Evolutionary conservation across 2,797 vertebrate species (phyloP).

Genomic region (Gadopsis marmoratus): DNA sequence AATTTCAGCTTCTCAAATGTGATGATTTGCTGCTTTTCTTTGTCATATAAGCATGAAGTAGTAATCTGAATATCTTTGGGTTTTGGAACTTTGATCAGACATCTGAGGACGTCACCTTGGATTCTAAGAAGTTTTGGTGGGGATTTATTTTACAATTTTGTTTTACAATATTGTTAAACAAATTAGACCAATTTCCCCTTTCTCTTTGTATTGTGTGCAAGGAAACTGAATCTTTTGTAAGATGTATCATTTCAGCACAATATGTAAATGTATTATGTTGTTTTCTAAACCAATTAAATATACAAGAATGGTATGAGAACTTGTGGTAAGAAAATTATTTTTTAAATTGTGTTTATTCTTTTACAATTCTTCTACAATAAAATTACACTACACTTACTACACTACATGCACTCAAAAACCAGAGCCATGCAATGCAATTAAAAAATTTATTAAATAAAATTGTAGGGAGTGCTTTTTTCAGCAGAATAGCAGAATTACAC

Average conservation of each 20-base stretch:
- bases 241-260: not conserved
- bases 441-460: not conserved
- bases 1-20: not conserved
- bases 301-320: not conserved
- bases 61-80: no score
- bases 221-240: not conserved
- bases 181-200: no score
- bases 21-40: no score
- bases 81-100: no score
- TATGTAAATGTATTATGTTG: not conserved
- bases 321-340: not conserved
- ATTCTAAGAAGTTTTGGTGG: no score
- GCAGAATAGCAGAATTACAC: not conserved
- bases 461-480: not conserved
- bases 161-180: no score
- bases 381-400: no score
- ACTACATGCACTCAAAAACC: not conserved
- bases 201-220: not conserved
- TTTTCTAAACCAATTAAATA: not conserved
- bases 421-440: not conserved
- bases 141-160: no score
- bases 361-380: no score
- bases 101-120: no score
- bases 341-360: not conserved
- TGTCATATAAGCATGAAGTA: no score